Conservation (phyloP, 2,797 vertebrate genomes). For the Pangasius macronema region DNA sequence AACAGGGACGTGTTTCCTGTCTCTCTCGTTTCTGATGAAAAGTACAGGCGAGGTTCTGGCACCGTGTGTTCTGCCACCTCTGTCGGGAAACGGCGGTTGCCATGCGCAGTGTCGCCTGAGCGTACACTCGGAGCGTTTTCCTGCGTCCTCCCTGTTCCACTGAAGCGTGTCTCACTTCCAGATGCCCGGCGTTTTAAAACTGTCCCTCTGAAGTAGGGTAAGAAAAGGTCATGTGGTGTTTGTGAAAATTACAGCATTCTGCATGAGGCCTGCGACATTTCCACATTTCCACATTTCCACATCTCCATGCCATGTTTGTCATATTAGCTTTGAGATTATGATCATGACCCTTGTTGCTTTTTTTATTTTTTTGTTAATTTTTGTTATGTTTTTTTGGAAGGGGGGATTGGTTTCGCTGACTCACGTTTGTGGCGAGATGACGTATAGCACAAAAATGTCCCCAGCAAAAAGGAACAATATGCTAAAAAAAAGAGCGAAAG, state of each 20-base stretch:
- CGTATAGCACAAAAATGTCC: conserved; percentile 49
- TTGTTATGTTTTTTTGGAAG: neutral
- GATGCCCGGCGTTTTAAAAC: conserved; percentile 45
- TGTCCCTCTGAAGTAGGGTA: conserved; percentile 34
- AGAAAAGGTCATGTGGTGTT: conserved; percentile 47
- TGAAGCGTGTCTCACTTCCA: conserved; percentile 41
- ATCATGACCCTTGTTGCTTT: conserved; percentile 37
- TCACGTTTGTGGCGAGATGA: conserved; percentile 57
- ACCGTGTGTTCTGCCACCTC: conserved; percentile 25
- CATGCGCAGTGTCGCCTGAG: conserved; percentile 28
- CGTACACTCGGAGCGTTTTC: conserved; percentile 36
- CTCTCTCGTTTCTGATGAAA: conserved; percentile 37
- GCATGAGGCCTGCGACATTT: conserved; percentile 32
- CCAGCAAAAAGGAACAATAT: conserved; percentile 42
- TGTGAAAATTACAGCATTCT: conserved; percentile 47
- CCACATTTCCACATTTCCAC: conserved; percentile 39
- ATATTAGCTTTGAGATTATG: conserved; percentile 47
- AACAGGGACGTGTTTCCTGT: conserved; percentile 33
- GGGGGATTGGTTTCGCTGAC: conserved; percentile 47
- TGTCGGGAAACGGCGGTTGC: conserved; percentile 45
- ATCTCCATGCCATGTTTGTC: conserved; percentile 44
- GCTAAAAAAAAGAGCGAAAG: neutral
- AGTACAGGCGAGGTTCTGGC: conserved; percentile 51
- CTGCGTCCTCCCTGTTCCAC: conserved; percentile 55
- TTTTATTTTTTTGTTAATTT: neutral